Base-by-base conservation (phyloP, 2,888 invertebrate genomes). In the Phyllotreta striolata region DNA sequence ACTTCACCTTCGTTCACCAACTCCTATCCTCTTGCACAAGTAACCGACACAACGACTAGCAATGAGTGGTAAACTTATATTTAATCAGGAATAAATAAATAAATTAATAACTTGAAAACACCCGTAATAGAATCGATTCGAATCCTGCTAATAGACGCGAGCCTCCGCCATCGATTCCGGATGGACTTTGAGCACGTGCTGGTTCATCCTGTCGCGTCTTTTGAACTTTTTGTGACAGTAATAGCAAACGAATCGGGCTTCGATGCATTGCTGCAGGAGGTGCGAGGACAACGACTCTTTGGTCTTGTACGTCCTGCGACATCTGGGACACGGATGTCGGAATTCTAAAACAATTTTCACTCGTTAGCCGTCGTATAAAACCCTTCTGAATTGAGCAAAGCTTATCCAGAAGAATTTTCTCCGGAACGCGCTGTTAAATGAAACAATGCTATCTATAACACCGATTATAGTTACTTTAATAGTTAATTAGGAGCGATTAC, bases 261-360 rank as follows among this genome's bases (percentile, higher is more conserved):
- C 70, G 41, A 70, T 66, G 43, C 66, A 67, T 39, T 67, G 66
- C 41, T 67, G 66, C 10, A 58, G 41, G 7, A 67, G 55, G 12
- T 67, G 66, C 6, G 66, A 60, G 1, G 62, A 88, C 60, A 91
- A 82, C 35, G 89, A 89, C 66, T 88, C 87, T 76, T 88, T 89
- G 80, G 87, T 70, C 67, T 73, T 74, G 58, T 73, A 74, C 9
- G 62, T 60, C 58, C 70, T 70, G n/a, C 64, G 60, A 62, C 74
- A 74, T 60, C 70, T 67, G 3, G 68, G 68, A 46, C 73, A 74
- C 13, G 56, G 56, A 49, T 55, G 49, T 9, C 55, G 56, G 6
- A 54, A 37, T 24, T 40, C 59, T 56, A 56, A 56, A 56, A 56
- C 8, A 24, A 24, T 24, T 24, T 13, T 38, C 51, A 39, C 7